Evolutionary conservation across 2,888 invertebrate species (phyloP), one percentile per base, ranked within the genome.

Genomic region (Lordiphosa fenestrarum): DNA sequence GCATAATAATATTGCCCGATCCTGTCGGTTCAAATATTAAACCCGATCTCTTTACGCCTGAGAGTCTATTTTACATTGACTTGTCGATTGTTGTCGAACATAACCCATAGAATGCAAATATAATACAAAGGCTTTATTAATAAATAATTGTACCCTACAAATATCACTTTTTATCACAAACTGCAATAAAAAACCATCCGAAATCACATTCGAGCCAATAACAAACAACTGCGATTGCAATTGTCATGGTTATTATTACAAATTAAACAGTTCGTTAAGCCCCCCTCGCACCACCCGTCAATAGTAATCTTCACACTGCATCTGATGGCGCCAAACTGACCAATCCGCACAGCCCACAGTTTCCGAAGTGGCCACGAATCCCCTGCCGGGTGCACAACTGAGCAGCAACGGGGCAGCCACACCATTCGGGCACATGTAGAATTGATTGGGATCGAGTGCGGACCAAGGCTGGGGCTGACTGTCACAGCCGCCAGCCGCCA

Each of bases 341-440:
- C 87, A 87, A 53, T 76, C 71, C 59, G 86, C 76, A 65, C 87
- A 86, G 59, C 87, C 86, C 12, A 76, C 63, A 53, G 72, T 74
- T 42, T 63, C 59, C 19, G 61, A n/a, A n/a, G 73, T 72, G 65
- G 82, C 71, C 12, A 86, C 73, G 65, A 87, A 87, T 37, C 86
- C 86, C 52, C 72, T 76, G 62, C 87, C 87, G 30, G 63, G 36
- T 55, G 73, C 73, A 62, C 87, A 86, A 62, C 54, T 75, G 53
- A 85, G 65, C 50, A 84, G 48, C 55, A 82, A 42, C 13, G 86
- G 82, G 46, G 69, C 66, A 39, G 63, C 71, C 47, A 62, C 38
- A 53, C 55, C 66, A 44, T 62, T 68, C 53, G 76, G 76, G 68
- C 87, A 87, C 60, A 86, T 73, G 66, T 77, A 84, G 81, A 87